Base-by-base conservation (phyloP, 1,140 invertebrate species). In the Mamestra configurata region DNA sequence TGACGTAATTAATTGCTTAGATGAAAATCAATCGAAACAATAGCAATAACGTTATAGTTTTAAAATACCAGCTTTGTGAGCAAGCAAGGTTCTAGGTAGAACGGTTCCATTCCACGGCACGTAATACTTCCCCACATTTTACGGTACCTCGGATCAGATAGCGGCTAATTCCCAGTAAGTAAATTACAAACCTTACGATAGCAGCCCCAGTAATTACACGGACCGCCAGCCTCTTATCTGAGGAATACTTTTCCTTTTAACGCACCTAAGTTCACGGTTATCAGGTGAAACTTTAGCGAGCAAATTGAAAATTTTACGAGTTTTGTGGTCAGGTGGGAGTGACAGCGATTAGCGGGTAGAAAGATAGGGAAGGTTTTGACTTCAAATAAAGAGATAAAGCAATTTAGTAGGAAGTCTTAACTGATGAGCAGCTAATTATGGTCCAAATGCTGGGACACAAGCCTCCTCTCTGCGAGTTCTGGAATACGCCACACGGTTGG, bases 281-380 rank as follows among this genome's bases (percentile, higher is more conserved):
- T 93, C 92, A 93, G 92, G 91, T 93, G 73, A 92, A 93, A 91
- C 85, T 93, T 93, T 91, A 68, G 64, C 82, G 79, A 84, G 89
- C 86, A 92, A 94, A 94, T 94, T 94, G 92, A 94, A 94, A 93
- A 93, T 93, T 93, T 92, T 90, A 92, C 89, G 91, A 89, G 85
- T 68, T 55, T 51, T 59, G 15, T 13, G 27, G 27, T 22, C 4
- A 6, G 77, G 76, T 68, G n/a, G 4, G 35, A 70, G 31, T 76
- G 22, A 1, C 0, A 79, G 77, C 77, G 77, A 61, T 20, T 35
- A 31, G 24, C 24, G 40, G 20, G 68, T 0, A 27, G 6, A 13
- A 0, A 22, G 15, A 0, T 3, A 10, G 59, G 5, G 27, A n/a
- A n/a, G n/a, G n/a, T n/a, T n/a, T n/a, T n/a, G n/a, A n/a, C n/a